Evolutionary conservation across 2,113 vertebrate species (phyloP).

Genomic region (Salvelinus fontinalis): DNA sequence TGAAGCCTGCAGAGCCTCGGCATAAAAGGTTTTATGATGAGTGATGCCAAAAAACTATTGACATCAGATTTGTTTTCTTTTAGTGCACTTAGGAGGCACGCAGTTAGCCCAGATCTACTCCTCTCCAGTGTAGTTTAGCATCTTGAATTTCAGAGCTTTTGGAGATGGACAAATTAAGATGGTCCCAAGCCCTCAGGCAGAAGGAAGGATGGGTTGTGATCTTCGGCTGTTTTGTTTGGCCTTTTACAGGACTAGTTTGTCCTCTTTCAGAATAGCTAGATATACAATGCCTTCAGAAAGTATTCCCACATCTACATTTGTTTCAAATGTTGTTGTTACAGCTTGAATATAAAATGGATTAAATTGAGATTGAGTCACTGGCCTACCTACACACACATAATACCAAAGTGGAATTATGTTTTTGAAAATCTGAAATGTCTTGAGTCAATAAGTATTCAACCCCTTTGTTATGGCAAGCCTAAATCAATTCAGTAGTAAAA

Average conservation of each 20-base stretch:
- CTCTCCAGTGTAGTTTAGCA: not conserved
- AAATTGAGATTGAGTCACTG: too few species aligned
- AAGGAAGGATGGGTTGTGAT: not conserved
- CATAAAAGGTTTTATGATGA: constrained; percentile 43
- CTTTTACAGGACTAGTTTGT: not conserved
- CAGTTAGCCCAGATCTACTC: constrained; percentile 12
- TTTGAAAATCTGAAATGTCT: too few species aligned
- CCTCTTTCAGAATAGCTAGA: not conserved
- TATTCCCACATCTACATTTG: not conserved
- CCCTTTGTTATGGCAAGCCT: too few species aligned
- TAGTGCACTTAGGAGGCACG: constrained; percentile 44
- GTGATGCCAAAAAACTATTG: constrained; percentile 36
- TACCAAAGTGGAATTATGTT: too few species aligned
- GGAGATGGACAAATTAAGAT: constrained; percentile 4
- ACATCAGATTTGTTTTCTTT: constrained; percentile 49
- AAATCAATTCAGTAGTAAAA: too few species aligned
- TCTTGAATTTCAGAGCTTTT: not conserved
- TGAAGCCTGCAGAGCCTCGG: not conserved
- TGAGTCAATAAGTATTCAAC: too few species aligned
- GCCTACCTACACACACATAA: not conserved
- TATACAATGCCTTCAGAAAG: not conserved
- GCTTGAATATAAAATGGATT: too few species aligned
- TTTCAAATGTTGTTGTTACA: not conserved
- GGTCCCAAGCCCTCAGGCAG: not conserved
- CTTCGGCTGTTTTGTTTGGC: not conserved